Evolutionary conservation across 2,113 vertebrate genomes (phyloP), one percentile per base, ranked within the genome.

Genomic region (Mobula hypostoma): DNA sequence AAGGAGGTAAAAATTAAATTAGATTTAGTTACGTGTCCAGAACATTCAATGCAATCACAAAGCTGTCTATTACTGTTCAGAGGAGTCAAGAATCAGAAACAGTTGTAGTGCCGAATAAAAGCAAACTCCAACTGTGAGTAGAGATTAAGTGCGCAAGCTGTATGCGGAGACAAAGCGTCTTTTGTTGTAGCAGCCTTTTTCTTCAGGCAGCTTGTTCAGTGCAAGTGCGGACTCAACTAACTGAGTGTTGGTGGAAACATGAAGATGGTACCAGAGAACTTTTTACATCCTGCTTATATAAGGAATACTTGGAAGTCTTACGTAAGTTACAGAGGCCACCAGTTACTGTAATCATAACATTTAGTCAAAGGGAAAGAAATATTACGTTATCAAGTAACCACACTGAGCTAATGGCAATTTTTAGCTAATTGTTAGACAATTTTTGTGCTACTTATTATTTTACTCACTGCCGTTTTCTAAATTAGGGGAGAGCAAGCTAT

Each of bases 81-180:
- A n/a, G 85, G 61, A 66, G 61, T 90, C n/a, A 66, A n/a, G 61
- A 90, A 66, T 90, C 85, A 19, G 32, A 90, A 66, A 90, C 61
- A 90, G 61, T 90, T 61, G 61, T 90, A 19, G 29, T 29, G 61
- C 58, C 66, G 85, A 90, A 90, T 90, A n/a, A 90, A 66, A 68
- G 85, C 85, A 68, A 32, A 66, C 61, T 90, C 85, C n/a, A 32
- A 32, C 85, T 19, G 15, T 68, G 85, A 68, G 85, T 88, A 61
- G 58, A 88, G 61, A 88, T 90, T 66, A 90, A 90, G 85, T 90
- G 61, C 15, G 6, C 61, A 90, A 32, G 85, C 85, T 90, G 85
- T 66, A 19, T 32, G 85, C 32, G 61, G 61, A 90, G 61, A 90
- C 61, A 90, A 66, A 90, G 85, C 61, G 7, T 17, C 61, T 61